A percentile compares a stretch with the other conserved stretches of the same genome.
Conservation (phyloP, 2,797 vertebrate genomes). For the Epinephelus awoara region DNA sequence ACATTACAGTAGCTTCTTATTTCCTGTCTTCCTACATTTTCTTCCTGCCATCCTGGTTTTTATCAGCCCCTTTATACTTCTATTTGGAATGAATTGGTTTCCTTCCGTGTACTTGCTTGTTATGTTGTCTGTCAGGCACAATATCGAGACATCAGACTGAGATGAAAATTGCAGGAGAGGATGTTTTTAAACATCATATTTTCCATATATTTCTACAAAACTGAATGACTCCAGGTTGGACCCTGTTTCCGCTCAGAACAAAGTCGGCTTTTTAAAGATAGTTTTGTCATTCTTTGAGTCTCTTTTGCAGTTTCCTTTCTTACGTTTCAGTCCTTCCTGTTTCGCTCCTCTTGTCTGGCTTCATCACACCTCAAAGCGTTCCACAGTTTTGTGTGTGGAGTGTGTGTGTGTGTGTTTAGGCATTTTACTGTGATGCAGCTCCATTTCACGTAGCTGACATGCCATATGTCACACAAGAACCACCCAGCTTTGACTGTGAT, state of each 20-base stretch:
- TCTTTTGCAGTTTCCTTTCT: background rate
- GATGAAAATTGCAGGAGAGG: constrained; percentile 10
- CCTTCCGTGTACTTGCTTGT: constrained; percentile 37
- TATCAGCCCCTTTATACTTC: background rate
- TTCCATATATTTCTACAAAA: constrained; percentile 4
- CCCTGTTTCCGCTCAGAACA: background rate
- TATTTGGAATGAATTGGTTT: constrained; percentile 18
- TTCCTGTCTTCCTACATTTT: constrained; percentile 1
- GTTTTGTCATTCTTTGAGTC: background rate
- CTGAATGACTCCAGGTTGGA: background rate
- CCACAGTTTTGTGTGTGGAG: too few species aligned
- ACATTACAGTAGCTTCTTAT: background rate
- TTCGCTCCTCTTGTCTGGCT: background rate
- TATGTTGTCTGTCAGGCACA: constrained; percentile 9
- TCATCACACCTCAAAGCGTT: background rate
- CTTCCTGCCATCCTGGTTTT: background rate
- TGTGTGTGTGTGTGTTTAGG: constrained; percentile 2
- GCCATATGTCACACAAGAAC: constrained; percentile 5
- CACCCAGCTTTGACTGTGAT: background rate
- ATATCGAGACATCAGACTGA: constrained; percentile 19
- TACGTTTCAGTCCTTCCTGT: background rate
- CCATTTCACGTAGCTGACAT: constrained; percentile 9
- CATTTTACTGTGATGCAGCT: constrained; percentile 1
- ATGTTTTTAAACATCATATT: constrained; percentile 19
- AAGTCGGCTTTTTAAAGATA: background rate